Evolutionary conservation across 2,113 vertebrate genomes (phyloP).

Genomic region (Riparia riparia): DNA sequence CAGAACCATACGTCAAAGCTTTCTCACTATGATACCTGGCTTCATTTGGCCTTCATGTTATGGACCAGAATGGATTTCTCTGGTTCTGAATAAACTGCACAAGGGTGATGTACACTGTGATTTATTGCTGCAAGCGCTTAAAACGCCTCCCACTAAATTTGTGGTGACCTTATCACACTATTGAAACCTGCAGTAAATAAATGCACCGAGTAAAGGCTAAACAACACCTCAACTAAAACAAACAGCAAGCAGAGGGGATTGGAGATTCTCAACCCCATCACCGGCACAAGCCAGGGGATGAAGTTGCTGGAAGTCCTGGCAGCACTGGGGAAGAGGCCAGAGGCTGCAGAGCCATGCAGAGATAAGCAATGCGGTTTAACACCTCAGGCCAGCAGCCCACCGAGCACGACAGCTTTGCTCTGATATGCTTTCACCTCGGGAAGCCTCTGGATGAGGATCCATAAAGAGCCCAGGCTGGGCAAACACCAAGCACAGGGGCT

Average conservation of each 20-base stretch:
- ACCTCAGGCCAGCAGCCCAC: background rate
- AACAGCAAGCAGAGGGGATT: slow-evolving; percentile 10
- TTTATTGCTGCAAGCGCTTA: slow-evolving; percentile 73
- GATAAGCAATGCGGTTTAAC: background rate
- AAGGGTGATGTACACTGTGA: slow-evolving; percentile 34
- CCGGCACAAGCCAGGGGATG: background rate
- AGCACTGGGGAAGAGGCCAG: background rate
- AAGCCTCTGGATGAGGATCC: background rate
- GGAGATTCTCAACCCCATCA: background rate
- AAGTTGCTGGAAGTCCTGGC: background rate
- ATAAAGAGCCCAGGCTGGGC: background rate
- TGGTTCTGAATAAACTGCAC: slow-evolving; percentile 46
- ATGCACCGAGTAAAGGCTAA: slow-evolving; percentile 68
- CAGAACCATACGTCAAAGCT: slow-evolving; percentile 65
- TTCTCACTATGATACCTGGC: slow-evolving; percentile 35
- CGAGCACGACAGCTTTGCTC: rapidly evolving
- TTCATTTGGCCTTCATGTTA: slow-evolving; percentile 49
- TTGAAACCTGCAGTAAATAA: slow-evolving; percentile 66
- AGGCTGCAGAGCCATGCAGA: background rate
- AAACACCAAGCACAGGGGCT: background rate
- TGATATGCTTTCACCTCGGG: rapidly evolving
- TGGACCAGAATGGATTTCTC: slow-evolving; percentile 74
- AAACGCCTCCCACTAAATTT: slow-evolving; percentile 72
- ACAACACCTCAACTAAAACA: slow-evolving; percentile 66
- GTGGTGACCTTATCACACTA: slow-evolving; percentile 66